phyloP scores from a whole-genome alignment of 1,140 invertebrate genomes.

The Eumaeus atala region DNA sequence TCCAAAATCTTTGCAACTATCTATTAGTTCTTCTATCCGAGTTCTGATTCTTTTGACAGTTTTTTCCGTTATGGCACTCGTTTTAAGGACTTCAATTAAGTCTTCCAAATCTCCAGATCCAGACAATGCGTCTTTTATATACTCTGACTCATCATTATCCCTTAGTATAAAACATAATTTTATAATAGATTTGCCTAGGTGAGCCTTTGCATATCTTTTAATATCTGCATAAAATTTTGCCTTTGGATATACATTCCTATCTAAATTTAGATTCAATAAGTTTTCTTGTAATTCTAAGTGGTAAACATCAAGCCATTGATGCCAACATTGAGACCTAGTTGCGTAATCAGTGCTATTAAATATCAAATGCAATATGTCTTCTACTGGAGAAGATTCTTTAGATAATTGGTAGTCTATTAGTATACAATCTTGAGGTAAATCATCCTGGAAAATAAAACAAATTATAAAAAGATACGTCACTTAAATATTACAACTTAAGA shows the following conservation, averaged over 20 bases:
- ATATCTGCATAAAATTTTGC: conserved; percentile 23
- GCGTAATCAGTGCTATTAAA: conserved; percentile 28
- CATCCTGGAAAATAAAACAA: conserved; percentile 18
- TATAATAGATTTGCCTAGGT: neutral
- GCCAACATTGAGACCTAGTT: conserved; percentile 18
- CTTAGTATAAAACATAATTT: neutral
- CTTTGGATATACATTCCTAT: conserved; percentile 20
- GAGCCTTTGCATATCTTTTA: conserved; percentile 16
- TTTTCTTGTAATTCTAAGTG: conserved; percentile 21
- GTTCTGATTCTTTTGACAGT: conserved; percentile 7
- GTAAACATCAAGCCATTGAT: conserved; percentile 28
- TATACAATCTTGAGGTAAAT: conserved; percentile 4
- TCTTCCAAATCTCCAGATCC: neutral
- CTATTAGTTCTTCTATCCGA: conserved; percentile 17
- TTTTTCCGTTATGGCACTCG: neutral
- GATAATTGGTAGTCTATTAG: conserved; percentile 23
- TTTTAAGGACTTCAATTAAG: conserved; percentile 3
- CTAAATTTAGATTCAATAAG: conserved; percentile 1
- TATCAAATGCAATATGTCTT: conserved; percentile 25
- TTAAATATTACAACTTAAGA: neutral
- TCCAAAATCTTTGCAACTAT: conserved; percentile 17
- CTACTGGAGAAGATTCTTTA: conserved; percentile 12
- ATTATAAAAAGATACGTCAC: neutral
- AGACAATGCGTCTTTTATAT: conserved; percentile 1
- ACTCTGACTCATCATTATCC: conserved; percentile 1